phyloP scores from a whole-genome alignment of 2,797 vertebrate species.

The Sebastolobus altivelis region DNA sequence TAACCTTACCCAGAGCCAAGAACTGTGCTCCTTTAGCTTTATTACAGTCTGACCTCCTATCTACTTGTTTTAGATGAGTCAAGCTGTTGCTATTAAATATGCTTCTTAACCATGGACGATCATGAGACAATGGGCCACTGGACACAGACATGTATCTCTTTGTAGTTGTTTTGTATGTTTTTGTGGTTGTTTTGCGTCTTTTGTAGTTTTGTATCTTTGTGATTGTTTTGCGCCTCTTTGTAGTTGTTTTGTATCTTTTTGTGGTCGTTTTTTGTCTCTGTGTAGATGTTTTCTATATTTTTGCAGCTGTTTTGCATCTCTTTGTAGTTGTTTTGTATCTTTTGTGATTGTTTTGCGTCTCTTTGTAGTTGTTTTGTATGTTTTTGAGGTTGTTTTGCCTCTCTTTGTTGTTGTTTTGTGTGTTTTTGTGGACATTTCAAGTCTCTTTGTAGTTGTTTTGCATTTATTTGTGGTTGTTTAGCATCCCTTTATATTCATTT shows the following conservation, averaged over 20 bases:
- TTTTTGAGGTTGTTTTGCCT: not conserved
- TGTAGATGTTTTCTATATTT: not conserved
- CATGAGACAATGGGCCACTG: not conserved
- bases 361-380: no score
- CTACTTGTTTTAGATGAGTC: not conserved
- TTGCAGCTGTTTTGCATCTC: no score
- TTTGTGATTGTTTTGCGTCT: not conserved
- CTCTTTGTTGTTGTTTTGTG: not conserved
- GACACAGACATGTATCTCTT: not conserved
- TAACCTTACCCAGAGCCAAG: not conserved
- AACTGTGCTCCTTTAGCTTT: not conserved
- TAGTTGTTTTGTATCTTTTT: no score
- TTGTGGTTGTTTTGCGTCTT: not conserved
- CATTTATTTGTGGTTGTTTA: not conserved
- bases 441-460: no score
- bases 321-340: not conserved
- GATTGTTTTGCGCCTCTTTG: not conserved
- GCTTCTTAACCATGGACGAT: not conserved
- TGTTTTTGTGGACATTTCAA: not conserved
- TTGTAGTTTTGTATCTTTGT: no score
- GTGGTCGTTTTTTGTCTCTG: no score
- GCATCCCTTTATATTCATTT: not conserved
- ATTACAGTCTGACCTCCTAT: not conserved
- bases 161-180: not conserved
- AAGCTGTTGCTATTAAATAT: not conserved